A percentile compares a stretch with the other conserved stretches of the same genome.
Conservation (phyloP, 2,888 invertebrate species). For the Cryptops parisi region DNA sequence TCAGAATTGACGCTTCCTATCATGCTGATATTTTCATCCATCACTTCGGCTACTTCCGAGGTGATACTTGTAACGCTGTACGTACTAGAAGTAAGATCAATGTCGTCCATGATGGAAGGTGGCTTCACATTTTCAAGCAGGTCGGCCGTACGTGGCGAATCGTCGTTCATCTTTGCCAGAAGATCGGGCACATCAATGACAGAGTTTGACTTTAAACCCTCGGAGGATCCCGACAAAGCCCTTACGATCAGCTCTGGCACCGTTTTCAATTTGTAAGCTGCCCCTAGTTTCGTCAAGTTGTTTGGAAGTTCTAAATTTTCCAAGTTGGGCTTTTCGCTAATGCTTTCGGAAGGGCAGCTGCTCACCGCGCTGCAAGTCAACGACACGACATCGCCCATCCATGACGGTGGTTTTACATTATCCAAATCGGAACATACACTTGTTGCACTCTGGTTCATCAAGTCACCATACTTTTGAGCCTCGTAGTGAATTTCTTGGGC, state of each 20-base stretch:
- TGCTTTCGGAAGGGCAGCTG: conserved; percentile 21
- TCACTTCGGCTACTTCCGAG: conserved; percentile 50
- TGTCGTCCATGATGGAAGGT: conserved; percentile 58
- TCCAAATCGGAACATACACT: conserved; percentile 55
- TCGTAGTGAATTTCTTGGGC: conserved; percentile 28
- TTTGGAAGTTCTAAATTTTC: conserved; percentile 31
- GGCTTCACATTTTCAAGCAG: conserved; percentile 57
- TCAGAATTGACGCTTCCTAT: conserved; percentile 21
- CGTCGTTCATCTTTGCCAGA: conserved; percentile 8
- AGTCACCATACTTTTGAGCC: conserved; percentile 20
- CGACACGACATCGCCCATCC: conserved; percentile 48
- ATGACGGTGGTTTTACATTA: conserved; percentile 58
- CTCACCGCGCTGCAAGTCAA: conserved; percentile 20
- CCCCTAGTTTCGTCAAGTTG: conserved; percentile 53
- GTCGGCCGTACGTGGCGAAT: conserved; percentile 16
- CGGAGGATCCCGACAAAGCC: conserved; percentile 14
- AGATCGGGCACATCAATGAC: conserved; percentile 10
- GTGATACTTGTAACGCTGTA: conserved; percentile 68
- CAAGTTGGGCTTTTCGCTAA: conserved; percentile 16
- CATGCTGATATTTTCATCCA: conserved; percentile 16
- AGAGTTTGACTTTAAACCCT: conserved; percentile 6
- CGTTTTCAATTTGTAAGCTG: conserved; percentile 52
- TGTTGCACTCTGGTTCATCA: conserved; percentile 44
- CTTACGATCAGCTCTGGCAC: conserved; percentile 21
- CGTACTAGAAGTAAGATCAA: conserved; percentile 68